These are phyloP conservation scores for Pammene aurita DNA, from an alignment of 2,888 invertebrate species.

Conservation along the genomic window DNA sequence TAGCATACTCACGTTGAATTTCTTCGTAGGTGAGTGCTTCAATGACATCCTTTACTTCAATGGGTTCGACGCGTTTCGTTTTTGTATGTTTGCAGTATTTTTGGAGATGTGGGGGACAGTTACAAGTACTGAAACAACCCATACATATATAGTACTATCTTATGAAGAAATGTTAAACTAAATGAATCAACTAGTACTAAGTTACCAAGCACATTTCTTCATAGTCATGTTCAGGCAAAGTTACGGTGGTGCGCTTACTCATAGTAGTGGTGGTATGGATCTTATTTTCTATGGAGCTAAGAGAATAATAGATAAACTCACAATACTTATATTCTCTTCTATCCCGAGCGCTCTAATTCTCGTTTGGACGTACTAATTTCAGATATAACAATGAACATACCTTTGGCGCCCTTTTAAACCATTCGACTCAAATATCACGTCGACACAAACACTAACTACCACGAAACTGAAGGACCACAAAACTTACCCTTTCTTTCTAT, in stretches of 20 bases:
- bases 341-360: too few relatives aligned
- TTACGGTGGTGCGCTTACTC: too few relatives aligned
- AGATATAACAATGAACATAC: not conserved
- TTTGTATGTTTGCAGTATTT: slow-evolving; percentile 51
- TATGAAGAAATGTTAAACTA: too few relatives aligned
- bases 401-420: not conserved
- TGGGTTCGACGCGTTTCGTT: slow-evolving; percentile 55
- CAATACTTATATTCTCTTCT: too few relatives aligned
- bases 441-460: not conserved
- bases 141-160: too few relatives aligned
- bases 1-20: slow-evolving; percentile 52
- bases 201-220: too few relatives aligned
- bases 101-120: slow-evolving; percentile 58
- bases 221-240: too few relatives aligned
- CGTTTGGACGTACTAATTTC: not conserved
- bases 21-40: slow-evolving; percentile 64
- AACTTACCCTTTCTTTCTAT: slow-evolving; percentile 57
- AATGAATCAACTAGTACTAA: too few relatives aligned
- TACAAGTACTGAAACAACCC: slow-evolving; percentile 56
- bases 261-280: too few relatives aligned
- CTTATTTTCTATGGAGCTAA: too few relatives aligned
- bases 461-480: slow-evolving; percentile 24
- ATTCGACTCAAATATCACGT: not conserved
- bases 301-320: too few relatives aligned
- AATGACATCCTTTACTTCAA: slow-evolving; percentile 67